Base-by-base conservation (phyloP, 2,888 invertebrate species). In the Perizoma flavofasciatum region DNA sequence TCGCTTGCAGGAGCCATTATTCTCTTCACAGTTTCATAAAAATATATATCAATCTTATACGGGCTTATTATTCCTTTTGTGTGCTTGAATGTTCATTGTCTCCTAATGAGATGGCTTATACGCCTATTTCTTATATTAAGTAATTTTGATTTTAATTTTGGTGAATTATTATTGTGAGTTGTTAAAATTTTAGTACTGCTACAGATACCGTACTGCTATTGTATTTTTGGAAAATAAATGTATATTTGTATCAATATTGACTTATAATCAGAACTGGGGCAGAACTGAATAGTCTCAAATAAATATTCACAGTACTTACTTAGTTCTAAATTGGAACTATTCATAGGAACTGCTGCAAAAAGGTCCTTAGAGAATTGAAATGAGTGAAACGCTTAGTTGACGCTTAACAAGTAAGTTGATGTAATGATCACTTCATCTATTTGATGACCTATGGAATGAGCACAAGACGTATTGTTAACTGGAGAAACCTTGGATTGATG, bases 401-500 rank as follows among this genome's bases (percentile, higher is more conserved):
- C n/a, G n/a, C n/a, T n/a, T n/a, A 41, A 49, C 50, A 47, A 9
- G 9, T 33, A n/a, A 22, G 11, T 35, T 41, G 7, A 9, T 43
- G 6, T 9, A 51, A 57, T 52, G 11, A 48, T 55, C 50, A 55
- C 39, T 59, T 62, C 44, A 55, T 55, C 35, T 45, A 55, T 55
- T 55, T 60, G 55, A 55, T 60, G 43, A 44, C 32, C 44, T 44
- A 37, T 51, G 37, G 55, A 41, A 65, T 61, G 61, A 55, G 52
- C 55, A 58, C 50, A 66, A 61, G 22, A 22, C 22, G 11, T 60
- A 53, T 53, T 57, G 44, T 49, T 48, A 51, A 71, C 69, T 74
- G 75, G 77, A 74, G 74, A 76, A 81, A 58, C 82, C 83, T 83
- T 88, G 86, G 86, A 81, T 64, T 55, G 61, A 59, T 80, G 87